Percentiles rank a stretch among this genome's conserved stretches.
Evolutionary conservation across 2,797 vertebrate species (phyloP).

Genomic region (Rachycentron canadum): DNA sequence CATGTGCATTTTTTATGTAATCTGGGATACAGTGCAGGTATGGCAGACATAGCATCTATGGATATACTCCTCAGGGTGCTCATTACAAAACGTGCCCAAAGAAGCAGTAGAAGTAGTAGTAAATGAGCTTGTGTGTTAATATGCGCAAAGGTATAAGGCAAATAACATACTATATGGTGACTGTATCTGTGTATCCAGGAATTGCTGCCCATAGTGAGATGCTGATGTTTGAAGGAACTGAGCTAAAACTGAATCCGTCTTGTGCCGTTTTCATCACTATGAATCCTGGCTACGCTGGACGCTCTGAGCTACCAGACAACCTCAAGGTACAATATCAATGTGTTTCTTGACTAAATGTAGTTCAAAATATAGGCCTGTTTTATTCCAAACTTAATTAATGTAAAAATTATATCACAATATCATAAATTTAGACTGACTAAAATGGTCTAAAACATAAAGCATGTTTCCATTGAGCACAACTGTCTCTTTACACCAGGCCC

Average conservation of each 20-base stretch:
- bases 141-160: background rate
- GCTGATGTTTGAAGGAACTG: constrained; percentile 92
- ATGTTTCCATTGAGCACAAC: background rate
- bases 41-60: background rate
- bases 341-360: too few species aligned
- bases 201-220: constrained; percentile 86
- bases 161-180: background rate
- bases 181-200: constrained; percentile 78
- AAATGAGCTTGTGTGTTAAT: background rate
- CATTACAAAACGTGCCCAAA: constrained; percentile 5
- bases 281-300: constrained; percentile 95
- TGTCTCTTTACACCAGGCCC: constrained; percentile 81
- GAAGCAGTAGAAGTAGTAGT: background rate
- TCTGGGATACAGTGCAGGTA: background rate
- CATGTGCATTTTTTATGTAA: background rate
- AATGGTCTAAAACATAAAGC: background rate
- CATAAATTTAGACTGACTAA: background rate
- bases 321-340: constrained; percentile 88
- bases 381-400: background rate
- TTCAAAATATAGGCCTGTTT: background rate
- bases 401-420: background rate
- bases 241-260: constrained; percentile 90
- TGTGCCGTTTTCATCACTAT: constrained; percentile 96
- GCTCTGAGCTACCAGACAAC: constrained; percentile 94
- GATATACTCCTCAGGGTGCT: background rate